Evolutionary conservation across 2,888 invertebrate genomes (phyloP), one percentile per base, ranked within the genome.

Genomic region (Lacanobia wlatinum): DNA sequence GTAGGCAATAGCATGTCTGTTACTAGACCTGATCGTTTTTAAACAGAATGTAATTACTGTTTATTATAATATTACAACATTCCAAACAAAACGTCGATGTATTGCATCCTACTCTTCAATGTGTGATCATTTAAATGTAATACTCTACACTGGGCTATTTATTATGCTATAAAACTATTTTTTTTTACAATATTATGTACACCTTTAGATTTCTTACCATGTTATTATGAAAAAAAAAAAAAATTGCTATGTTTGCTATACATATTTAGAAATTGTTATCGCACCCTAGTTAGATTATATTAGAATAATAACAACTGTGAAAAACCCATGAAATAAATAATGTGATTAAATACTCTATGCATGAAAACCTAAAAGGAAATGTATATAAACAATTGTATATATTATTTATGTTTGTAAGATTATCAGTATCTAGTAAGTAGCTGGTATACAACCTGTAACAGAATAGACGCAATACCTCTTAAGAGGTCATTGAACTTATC

Each of bases 301-400:
- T 65, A 61, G 43, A 62, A 68, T 63, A 63, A 48, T 63, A 66
- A 67, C n/a, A 70, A 68, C n/a, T 60, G 34, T 60, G 52, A 65
- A 59, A 58, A 80, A 69, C 18, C 60, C 23, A 55, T 66, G 50
- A 66, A 83, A 80, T 81, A 76, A 83, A 81, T 81, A 71, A 71
- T 71, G 65, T 80, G 71, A 81, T 80, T 80, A 61, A 67, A 81
- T 79, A 78, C 71, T 82, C 14, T 64, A 66, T 48, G 21, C 68
- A 75, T 55, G 62, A 78, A 65, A 76, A 71, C 65, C 46, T 69
- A 55, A 62, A 68, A 59, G 43, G 64, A 59, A 60, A 64, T 67
- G 56, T 82, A 67, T 69, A 63, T 66, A 63, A 78, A 73, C 63
- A 48, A 78, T 62, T 70, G n/a, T 60, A 46, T 58, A 71, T 82